Evolutionary conservation across 92 coral and sea anemone species (phyloP).

Genomic region (Umimayanthus kanabou): DNA sequence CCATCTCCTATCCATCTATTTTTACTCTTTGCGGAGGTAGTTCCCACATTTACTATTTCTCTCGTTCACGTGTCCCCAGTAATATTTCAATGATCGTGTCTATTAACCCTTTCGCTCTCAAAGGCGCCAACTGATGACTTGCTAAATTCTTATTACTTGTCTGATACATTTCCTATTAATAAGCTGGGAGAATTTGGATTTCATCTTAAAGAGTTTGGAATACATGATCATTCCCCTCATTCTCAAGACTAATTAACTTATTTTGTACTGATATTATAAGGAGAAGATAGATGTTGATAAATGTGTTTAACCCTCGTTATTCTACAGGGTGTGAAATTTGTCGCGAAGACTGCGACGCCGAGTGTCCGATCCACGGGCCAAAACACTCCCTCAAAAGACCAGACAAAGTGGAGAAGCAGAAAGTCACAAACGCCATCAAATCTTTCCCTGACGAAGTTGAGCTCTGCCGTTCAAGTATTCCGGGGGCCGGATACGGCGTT

Average conservation of each 20-base stretch:
- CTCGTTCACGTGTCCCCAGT: no score
- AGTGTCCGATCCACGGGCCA: conserved; percentile 67
- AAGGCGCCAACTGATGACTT: no score
- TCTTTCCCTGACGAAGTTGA: conserved; percentile 97
- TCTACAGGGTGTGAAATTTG: conserved; percentile 72
- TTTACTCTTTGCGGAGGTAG: neutral
- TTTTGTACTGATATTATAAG: no score
- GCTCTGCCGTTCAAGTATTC: conserved; percentile 89
- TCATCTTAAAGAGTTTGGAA: no score
- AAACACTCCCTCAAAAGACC: conserved; percentile 56
- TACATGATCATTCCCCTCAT: no score
- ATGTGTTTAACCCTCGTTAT: neutral
- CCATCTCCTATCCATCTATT: neutral
- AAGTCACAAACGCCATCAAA: conserved; percentile 80
- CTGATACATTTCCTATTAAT: no score
- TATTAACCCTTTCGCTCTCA: no score
- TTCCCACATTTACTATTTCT: neutral
- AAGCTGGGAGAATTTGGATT: no score
- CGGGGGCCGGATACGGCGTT: conserved; percentile 94
- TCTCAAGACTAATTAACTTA: no score
- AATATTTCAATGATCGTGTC: no score
- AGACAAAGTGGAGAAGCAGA: conserved; percentile 53
- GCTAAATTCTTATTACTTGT: no score
- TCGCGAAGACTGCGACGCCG: conserved; percentile 71
- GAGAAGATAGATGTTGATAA: no score